Evolutionary conservation across 2,888 invertebrate genomes (phyloP), one percentile per base, ranked within the genome.

Genomic region (Drosophila imparisetae): DNA sequence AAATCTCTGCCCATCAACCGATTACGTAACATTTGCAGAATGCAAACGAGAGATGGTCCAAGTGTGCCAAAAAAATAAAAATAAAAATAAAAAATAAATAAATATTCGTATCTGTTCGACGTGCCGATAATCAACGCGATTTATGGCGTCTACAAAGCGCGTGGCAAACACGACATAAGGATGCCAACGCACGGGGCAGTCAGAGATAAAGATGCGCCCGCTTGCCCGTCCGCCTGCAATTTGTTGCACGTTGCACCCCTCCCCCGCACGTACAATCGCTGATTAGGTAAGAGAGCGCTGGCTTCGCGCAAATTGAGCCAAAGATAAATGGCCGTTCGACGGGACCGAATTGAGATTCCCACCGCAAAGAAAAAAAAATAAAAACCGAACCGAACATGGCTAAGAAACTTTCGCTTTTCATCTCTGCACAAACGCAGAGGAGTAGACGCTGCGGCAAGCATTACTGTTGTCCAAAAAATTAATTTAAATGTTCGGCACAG

Each of bases 111-210:
- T 68, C 71, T 52, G 38, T 55, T 49, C 50, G 53, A 58, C 57
- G 67, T 67, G 42, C 74, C 78, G 88, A 90, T 85, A 89, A 89
- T 88, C 85, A 85, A 88, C 67, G 63, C 86, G 68, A 85, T 85
- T 85, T 88, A 85, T 88, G 78, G 85, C 50, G 58, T 66, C 89
- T 54, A 67, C 71, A 57, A 75, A 74, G 76, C 84, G 89, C 90
- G 90, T 85, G 85, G 89, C 89, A 70, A 82, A 65, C 68, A 54
- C 74, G 64, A 57, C 59, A 59, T 76, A 90, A 83, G 90, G 90
- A 90, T 86, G 89, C 75, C 59, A 64, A 40, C 30, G 21, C 66
- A 63, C 75, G 61, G 34, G 30, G 38, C 52, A 45, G 50, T 4
- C 24, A 15, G 45, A 34, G 49, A 32, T 54, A 63, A 40, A 57